Evolutionary conservation across 2,113 vertebrate species (phyloP).

Genomic region (Gopherus evgoodei): DNA sequence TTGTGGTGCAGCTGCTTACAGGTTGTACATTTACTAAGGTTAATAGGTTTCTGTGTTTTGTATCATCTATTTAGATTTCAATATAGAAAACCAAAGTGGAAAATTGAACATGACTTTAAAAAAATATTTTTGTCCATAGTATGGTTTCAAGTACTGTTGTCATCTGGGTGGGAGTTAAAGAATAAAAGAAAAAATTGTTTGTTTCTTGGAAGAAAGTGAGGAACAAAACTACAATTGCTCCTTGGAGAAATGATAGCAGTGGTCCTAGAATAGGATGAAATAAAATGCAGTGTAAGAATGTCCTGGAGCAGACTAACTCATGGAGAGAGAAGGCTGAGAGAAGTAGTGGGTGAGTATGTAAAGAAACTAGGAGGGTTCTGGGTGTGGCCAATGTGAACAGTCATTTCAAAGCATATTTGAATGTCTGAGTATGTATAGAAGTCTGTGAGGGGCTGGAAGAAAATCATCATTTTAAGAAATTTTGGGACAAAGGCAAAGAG

Average conservation of each 20-base stretch:
- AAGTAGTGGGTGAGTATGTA: background rate
- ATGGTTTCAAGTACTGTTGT: background rate
- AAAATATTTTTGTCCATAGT: background rate
- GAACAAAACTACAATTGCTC: background rate
- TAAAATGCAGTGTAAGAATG: background rate
- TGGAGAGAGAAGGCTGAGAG: background rate
- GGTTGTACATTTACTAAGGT: background rate
- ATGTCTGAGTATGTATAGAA: background rate
- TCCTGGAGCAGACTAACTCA: background rate
- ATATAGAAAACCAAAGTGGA: background rate
- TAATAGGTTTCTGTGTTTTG: background rate
- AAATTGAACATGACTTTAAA: background rate
- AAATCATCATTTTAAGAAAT: no score
- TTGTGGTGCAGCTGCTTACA: background rate
- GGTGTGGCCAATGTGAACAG: background rate
- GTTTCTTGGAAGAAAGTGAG: background rate
- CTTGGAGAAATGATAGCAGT: background rate
- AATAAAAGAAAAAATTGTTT: background rate
- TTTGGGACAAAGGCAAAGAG: background rate
- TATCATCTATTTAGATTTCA: background rate
- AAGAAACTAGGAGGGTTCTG: background rate
- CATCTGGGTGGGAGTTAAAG: background rate
- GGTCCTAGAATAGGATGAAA: background rate
- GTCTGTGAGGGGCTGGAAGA: no score
- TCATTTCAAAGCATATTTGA: background rate